phyloP scores from a whole-genome alignment of 2,113 vertebrate genomes.

The Falcunculus frontatus region DNA sequence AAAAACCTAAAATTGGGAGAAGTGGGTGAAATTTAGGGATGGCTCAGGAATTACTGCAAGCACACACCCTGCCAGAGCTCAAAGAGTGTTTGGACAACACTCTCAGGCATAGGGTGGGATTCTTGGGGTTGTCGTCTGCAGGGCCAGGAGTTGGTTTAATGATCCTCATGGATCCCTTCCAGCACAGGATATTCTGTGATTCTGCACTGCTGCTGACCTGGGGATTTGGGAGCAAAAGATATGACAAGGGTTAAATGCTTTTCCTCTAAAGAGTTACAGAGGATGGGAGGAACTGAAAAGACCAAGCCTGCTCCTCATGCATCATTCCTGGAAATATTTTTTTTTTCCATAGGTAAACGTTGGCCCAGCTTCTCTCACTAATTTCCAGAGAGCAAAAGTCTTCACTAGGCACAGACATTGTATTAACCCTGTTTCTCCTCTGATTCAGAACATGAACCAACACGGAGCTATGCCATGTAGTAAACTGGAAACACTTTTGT shows the following conservation, averaged over 20 bases:
- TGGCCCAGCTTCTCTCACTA: not conserved
- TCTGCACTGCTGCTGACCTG: not conserved
- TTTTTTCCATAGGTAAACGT: not conserved
- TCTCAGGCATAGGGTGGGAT: not conserved
- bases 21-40: not conserved
- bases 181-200: not conserved
- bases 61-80: not conserved
- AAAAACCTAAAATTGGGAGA: not conserved
- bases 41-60: not conserved
- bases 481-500: rapidly evolving
- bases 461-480: not conserved
- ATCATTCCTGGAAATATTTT: not conserved
- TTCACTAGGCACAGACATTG: not conserved
- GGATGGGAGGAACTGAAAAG: not conserved
- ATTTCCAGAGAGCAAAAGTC: not conserved
- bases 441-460: not conserved
- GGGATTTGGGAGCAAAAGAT: not conserved
- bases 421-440: not conserved
- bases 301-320: rapidly evolving
- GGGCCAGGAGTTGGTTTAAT: not conserved
- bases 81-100: not conserved
- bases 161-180: not conserved
- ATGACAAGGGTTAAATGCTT: not conserved
- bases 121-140: not conserved
- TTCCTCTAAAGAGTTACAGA: not conserved